Evolutionary conservation across 2,888 invertebrate species (phyloP), one percentile per base, ranked within the genome.

Genomic region (Ferrisia virgata): DNA sequence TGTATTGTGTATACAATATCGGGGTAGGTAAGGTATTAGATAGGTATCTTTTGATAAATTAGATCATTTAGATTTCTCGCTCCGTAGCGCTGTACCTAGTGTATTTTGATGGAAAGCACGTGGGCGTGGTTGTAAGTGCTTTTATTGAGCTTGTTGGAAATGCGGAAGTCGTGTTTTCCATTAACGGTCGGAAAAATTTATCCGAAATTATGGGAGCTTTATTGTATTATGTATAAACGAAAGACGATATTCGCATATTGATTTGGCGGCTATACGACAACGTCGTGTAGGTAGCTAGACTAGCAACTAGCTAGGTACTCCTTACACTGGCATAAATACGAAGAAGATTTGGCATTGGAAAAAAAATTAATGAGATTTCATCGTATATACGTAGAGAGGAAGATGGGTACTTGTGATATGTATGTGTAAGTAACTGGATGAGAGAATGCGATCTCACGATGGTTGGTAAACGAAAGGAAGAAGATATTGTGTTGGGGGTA

Each of bases 171-270:
- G 36, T 76, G 72, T 76, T 76, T 76, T 36, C 33, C 72, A 36
- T 36, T 36, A 36, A 76, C 36, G 72, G 13, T 36, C 13, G 53
- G 53, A 6, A 15, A 76, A 64, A 76, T 76, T 76, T 76, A 76
- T 76, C 72, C 33, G 36, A 76, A 76, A 76, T 76, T 76, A 76
- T 76, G 36, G 72, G 36, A 36, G 72, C 33, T 76, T 76, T 64
- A 28, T 28, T 69, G 31, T 69, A 69, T 69, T 31, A 69, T 69
- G 31, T 69, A 69, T 69, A 69, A 69, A 69, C 69, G 69, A 28
- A 76, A 76, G 72, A 76, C 72, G 72, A 76, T 76, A 76, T 76
- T 76, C 36, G 72, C 72, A 76, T 76, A 76, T 76, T 76, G 72
- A 76, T 76, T 76, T 25, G n/a, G 9, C 36, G 36, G 33, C 15